Evolutionary conservation across 2,113 vertebrate genomes (phyloP).

Genomic region (Tragelaphus scriptus): DNA sequence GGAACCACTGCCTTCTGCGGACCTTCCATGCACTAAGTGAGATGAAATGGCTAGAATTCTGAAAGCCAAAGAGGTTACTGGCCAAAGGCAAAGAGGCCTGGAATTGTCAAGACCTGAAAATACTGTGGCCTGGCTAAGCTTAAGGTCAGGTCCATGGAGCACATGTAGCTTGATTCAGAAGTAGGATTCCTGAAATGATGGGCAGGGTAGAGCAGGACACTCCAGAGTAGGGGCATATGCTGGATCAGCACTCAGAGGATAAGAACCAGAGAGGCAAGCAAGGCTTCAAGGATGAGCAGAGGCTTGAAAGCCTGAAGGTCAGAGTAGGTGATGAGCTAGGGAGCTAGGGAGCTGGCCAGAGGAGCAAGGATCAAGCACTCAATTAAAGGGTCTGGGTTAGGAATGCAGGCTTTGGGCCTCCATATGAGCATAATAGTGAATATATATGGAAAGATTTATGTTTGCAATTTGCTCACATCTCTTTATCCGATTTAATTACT

Average conservation of each 20-base stretch:
- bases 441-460: neutral
- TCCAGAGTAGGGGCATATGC: neutral
- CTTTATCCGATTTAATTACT: neutral
- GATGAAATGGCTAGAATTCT: neutral
- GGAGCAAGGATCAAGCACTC: neutral
- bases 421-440: neutral
- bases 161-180: neutral
- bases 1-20: neutral
- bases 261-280: neutral
- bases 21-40: neutral
- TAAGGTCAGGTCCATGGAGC: neutral
- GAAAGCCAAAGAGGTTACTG: neutral
- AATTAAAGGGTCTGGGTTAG: no score
- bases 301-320: neutral
- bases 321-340: neutral
- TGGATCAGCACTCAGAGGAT: neutral
- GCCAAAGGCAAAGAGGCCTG: neutral
- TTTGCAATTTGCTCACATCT: neutral
- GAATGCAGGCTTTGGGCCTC: neutral
- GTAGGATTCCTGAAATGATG: neutral
- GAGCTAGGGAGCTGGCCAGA: neutral
- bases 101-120: neutral
- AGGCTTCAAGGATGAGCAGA: neutral
- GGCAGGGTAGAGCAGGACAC: neutral
- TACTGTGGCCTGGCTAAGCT: neutral